A percentile compares a stretch with the other conserved stretches of the same genome.
Conservation (phyloP, 2,113 vertebrate genomes). For the Pteruthius melanotis region DNA sequence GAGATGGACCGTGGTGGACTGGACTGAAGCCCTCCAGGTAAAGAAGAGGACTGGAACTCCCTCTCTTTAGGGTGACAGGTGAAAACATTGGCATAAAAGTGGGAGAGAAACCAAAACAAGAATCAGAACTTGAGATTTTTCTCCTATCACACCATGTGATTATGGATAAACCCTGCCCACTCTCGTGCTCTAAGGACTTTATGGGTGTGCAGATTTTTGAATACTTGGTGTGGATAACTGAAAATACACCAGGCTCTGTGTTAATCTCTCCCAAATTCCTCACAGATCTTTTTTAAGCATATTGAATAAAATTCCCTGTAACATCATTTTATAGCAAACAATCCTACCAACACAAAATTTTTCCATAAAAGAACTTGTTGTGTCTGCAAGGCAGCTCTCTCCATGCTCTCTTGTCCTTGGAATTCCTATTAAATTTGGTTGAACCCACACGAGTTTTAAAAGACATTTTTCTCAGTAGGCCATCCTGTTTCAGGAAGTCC, state of each 20-base stretch:
- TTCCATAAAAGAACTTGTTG: neutral
- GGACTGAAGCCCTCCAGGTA: neutral
- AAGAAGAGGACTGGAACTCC: neutral
- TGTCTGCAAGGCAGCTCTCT: neutral
- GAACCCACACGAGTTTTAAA: neutral
- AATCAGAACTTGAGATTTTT: neutral
- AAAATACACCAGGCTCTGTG: neutral
- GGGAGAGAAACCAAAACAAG: neutral
- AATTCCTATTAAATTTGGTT: neutral
- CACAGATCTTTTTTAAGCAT: neutral
- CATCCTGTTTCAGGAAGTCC: slow-evolving; percentile 21
- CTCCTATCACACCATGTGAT: accelerated
- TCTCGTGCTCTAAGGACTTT: neutral
- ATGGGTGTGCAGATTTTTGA: neutral
- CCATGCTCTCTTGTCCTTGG: neutral
- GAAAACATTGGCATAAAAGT: neutral
- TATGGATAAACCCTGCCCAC: neutral
- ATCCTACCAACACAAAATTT: neutral
- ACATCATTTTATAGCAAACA: neutral
- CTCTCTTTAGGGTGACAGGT: neutral
- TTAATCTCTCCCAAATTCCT: neutral
- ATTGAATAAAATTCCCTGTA: neutral
- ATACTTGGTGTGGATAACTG: neutral
- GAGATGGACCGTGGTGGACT: accelerated
- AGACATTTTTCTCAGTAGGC: neutral